Conservation (phyloP, 1,140 invertebrate genomes). For the Zaprionus kolodkinae region DNA sequence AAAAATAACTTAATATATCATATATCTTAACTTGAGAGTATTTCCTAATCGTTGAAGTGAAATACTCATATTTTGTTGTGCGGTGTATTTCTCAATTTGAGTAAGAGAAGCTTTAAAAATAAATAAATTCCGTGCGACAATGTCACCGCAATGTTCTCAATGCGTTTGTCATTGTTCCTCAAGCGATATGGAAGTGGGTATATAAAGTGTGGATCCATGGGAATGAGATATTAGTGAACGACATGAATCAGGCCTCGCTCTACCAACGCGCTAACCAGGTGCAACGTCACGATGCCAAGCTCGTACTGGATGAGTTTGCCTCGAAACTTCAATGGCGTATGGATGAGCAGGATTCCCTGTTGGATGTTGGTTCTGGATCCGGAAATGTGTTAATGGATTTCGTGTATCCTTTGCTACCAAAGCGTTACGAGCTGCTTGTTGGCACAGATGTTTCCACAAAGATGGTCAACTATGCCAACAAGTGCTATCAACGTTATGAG, state of each 20-base stretch:
- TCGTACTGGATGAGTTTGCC: slow-evolving; percentile 88
- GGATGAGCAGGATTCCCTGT: slow-evolving; percentile 85
- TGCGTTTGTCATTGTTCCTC: slow-evolving; percentile 16
- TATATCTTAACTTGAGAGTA: not conserved
- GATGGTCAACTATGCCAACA: slow-evolving; percentile 89
- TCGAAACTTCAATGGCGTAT: slow-evolving; percentile 86
- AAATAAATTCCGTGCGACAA: slow-evolving; percentile 44
- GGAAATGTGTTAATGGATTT: slow-evolving; percentile 89
- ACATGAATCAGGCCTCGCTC: slow-evolving; percentile 78
- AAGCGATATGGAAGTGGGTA: slow-evolving; percentile 24
- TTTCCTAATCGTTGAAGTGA: not conserved
- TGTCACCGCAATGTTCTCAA: slow-evolving; percentile 34
- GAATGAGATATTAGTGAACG: slow-evolving; percentile 46
- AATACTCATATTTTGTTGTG: not conserved
- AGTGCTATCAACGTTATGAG: slow-evolving; percentile 82
- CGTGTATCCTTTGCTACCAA: slow-evolving; percentile 88
- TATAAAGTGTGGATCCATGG: slow-evolving; percentile 55
- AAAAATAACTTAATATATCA: no score
- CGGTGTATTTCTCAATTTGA: slow-evolving; percentile 10
- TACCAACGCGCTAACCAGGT: slow-evolving; percentile 86
- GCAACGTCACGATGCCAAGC: slow-evolving; percentile 88
- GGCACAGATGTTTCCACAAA: slow-evolving; percentile 89
- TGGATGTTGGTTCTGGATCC: slow-evolving; percentile 93
- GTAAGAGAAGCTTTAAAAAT: slow-evolving; percentile 64
- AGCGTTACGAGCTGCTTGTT: slow-evolving; percentile 84